Conservation (phyloP, 2,888 invertebrate species). For the Ephialtes manifestator region DNA sequence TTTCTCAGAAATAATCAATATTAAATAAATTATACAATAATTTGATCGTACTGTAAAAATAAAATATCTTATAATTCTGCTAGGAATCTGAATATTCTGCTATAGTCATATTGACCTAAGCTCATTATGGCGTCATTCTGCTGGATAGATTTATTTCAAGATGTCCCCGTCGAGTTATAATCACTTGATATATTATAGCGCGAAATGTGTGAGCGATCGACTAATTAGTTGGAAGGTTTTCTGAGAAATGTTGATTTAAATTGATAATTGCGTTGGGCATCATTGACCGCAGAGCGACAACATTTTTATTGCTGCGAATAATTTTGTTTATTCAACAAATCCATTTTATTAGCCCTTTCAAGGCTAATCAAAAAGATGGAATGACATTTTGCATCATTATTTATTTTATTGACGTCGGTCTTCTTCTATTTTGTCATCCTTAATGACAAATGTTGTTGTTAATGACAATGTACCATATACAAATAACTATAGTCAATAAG, state of each 20-base stretch:
- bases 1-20: too few relatives aligned
- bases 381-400: background rate
- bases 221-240: constrained; percentile 43
- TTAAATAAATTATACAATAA: too few relatives aligned
- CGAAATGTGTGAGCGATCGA: constrained; percentile 17
- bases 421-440: background rate
- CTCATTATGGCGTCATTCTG: background rate
- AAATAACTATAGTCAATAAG: background rate
- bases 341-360: constrained; percentile 12
- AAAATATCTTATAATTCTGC: constrained; percentile 19
- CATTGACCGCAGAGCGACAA: background rate
- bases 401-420: background rate
- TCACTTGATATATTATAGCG: constrained; percentile 25
- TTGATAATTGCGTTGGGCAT: background rate
- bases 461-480: background rate
- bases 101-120: constrained; percentile 11
- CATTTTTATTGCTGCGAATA: background rate
- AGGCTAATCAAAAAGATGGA: background rate
- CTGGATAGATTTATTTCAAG: constrained; percentile 3
- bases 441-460: background rate
- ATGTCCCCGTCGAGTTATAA: background rate
- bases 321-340: background rate
- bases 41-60: background rate
- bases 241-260: constrained; percentile 38
- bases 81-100: constrained; percentile 17